Conservation (phyloP, 23 tunicate genomes). For the Diplosoma virens region DNA sequence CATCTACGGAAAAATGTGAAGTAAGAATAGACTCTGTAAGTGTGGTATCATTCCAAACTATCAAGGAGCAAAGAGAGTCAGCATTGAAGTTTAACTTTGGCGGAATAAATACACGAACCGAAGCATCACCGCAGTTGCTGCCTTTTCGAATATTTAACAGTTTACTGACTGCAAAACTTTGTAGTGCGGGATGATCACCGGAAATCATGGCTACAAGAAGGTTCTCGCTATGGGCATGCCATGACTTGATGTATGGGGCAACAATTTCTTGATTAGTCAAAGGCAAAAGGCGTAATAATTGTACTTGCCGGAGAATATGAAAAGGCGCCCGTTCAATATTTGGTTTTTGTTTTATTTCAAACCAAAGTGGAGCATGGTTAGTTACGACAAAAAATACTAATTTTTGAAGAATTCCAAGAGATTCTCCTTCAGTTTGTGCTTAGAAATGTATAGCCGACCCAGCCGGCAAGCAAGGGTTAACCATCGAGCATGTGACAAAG, state of each 20-base stretch:
- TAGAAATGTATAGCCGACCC: too few relatives aligned
- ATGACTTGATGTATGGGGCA: conserved; percentile 10
- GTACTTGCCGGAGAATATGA: conserved; percentile 15
- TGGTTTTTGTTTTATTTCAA: background rate
- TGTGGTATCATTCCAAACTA: background rate
- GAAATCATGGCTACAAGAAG: conserved; percentile 4
- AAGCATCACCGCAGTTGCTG: conserved; percentile 1
- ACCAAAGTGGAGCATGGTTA: conserved; percentile 13
- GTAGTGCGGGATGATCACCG: background rate
- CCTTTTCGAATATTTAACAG: background rate
- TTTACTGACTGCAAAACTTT: background rate
- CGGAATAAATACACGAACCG: background rate
- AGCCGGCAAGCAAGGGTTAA: too few relatives aligned
- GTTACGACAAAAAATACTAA: too few relatives aligned
- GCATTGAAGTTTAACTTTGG: conserved; percentile 13
- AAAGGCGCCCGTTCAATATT: conserved; percentile 3
- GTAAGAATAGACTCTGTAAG: background rate
- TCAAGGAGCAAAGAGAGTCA: background rate
- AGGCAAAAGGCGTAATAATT: conserved; percentile 11
- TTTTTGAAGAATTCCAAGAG: too few relatives aligned
- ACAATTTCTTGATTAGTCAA: background rate
- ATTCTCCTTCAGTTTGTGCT: too few relatives aligned
- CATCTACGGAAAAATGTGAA: background rate
- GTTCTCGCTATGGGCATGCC: conserved; percentile 4
- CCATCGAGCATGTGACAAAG: too few relatives aligned